Evolutionary conservation across 1,140 invertebrate genomes (phyloP).

Genomic region (Colletes gigas): DNA sequence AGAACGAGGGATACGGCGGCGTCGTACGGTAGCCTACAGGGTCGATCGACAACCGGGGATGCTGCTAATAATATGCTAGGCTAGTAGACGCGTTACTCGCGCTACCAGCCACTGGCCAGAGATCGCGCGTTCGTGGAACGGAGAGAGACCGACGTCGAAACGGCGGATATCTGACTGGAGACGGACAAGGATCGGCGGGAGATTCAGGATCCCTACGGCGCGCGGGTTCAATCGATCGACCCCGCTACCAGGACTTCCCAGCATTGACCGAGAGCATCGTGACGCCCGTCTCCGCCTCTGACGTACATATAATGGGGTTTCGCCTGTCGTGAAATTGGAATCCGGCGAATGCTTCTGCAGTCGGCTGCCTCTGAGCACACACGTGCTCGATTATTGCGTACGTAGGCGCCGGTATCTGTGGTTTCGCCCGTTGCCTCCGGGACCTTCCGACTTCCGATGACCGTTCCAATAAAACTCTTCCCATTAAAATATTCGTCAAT

Average conservation of each 20-base stretch:
- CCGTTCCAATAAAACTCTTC: not conserved
- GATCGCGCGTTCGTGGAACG: not conserved
- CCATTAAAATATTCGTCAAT: too few relatives aligned
- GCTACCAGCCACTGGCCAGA: conserved; percentile 56
- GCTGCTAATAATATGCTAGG: conserved; percentile 70
- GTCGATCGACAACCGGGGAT: conserved; percentile 55
- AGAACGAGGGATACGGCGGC: conserved; percentile 36
- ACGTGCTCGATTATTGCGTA: conserved; percentile 44
- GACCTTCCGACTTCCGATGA: not conserved
- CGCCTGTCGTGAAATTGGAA: conserved; percentile 59
- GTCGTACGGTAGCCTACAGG: conserved; percentile 60
- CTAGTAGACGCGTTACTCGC: conserved; percentile 68
- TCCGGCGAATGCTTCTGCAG: conserved; percentile 52
- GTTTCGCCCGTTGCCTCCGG: too few relatives aligned
- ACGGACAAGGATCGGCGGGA: conserved; percentile 42
- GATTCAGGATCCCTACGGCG: conserved; percentile 6
- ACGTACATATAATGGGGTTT: conserved; percentile 56
- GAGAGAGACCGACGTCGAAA: conserved; percentile 39
- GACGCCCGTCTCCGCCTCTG: conserved; percentile 52
- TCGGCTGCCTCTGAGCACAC: conserved; percentile 22
- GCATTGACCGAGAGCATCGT: conserved; percentile 56
- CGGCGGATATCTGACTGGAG: conserved; percentile 44
- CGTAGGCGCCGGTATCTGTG: too few relatives aligned
- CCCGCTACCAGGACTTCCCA: conserved; percentile 36
- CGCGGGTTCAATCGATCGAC: conserved; percentile 45